These are phyloP conservation scores for Andricus quercusramuli DNA, from an alignment of 2,888 invertebrate species.

Conservation along the genomic window DNA sequence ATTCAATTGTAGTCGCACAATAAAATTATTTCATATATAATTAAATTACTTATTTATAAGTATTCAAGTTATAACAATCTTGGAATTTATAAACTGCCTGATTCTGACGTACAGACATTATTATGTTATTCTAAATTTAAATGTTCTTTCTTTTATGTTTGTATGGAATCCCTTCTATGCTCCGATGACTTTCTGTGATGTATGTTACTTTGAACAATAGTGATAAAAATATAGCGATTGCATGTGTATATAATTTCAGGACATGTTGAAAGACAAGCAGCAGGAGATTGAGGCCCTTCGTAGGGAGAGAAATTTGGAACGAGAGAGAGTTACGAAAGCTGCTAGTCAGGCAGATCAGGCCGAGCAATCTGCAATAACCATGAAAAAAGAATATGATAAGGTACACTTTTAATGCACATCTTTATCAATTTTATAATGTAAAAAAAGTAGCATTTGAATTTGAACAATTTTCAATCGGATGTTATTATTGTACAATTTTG, in stretches of 20 bases:
- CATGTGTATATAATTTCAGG: conserved; percentile 81
- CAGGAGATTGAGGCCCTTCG: conserved; percentile 95
- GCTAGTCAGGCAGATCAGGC: conserved; percentile 90
- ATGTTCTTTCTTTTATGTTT: neutral
- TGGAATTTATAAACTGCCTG: neutral
- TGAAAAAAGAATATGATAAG: conserved; percentile 85
- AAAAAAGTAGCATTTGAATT: too few relatives aligned
- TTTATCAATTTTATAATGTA: neutral
- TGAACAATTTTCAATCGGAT: too few relatives aligned
- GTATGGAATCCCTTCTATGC: neutral
- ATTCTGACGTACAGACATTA: neutral
- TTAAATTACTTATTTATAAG: neutral
- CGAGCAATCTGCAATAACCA: conserved; percentile 82
- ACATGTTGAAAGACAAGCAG: conserved; percentile 94
- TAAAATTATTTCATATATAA: too few relatives aligned
- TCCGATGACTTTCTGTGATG: neutral
- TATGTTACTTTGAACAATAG: neutral
- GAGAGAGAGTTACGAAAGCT: conserved; percentile 92
- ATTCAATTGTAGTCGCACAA: too few relatives aligned
- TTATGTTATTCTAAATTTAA: neutral
- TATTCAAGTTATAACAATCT: neutral
- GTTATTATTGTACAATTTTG: too few relatives aligned
- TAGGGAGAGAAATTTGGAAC: conserved; percentile 93
- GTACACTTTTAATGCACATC: conserved; percentile 76
- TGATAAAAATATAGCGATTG: neutral